Evolutionary conservation across 2,888 invertebrate species (phyloP), one percentile per base, ranked within the genome.

Genomic region (Selenia dentaria): DNA sequence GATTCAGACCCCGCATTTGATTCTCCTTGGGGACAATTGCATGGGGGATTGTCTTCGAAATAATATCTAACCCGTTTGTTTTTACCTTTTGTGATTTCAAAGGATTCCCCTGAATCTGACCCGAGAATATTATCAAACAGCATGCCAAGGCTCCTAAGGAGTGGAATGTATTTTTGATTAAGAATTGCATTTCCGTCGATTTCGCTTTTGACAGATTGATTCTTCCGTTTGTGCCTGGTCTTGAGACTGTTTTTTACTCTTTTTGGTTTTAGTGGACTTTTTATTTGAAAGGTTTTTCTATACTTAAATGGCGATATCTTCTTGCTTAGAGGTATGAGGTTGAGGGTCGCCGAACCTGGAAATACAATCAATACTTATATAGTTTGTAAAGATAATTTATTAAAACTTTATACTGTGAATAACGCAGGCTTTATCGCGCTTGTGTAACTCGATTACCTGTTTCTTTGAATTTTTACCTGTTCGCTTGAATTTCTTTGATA

Each of bases 41-140:
- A 77, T 32, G 57, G 38, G 14, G 60, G 60, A 34, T 60, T 43
- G 29, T 72, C 54, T 24, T 70, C 60, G 57, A 42, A 33, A 35
- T 56, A 34, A 40, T 62, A 62, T 57, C 64, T 64, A 59, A 70
- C 63, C 32, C 64, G 67, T 59, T 67, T 70, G 47, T 62, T 62
- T 53, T 74, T 70, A 36, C 22, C 22, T 8, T 54, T 62, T 42
- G 41, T 11, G 56, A 55, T 35, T 59, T 76, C 71, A 45, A 54
- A 38, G 52, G 76, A 68, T 38, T 81, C 78, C 70, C 76, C 59
- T 35, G 74, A 66, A 56, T 75, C 74, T 58, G 76, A 39, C 51
- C 62, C 54, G 58, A 90, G 74, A 62, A 90, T 67, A 78, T 84
- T 78, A 71, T 87, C 81, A 72, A 90, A 78, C 63, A 90, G 60